These are phyloP conservation scores for Oncopodura yosiiana DNA, from an alignment of 1,140 invertebrate genomes.

Conservation along the genomic window DNA sequence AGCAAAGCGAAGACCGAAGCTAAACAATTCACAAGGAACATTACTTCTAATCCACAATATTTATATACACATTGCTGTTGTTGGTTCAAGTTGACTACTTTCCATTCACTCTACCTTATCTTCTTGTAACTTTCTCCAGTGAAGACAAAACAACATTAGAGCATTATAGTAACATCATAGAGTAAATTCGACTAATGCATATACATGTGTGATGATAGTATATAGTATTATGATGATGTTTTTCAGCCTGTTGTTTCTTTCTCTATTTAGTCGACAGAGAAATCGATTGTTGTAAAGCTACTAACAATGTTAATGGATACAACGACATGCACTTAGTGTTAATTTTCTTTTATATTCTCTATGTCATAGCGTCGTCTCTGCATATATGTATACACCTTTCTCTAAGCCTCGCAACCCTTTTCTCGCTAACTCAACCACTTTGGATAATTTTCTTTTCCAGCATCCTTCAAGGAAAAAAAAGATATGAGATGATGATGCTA, in stretches of 20 bases:
- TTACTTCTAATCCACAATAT: no score
- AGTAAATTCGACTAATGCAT: no score
- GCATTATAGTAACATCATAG: no score
- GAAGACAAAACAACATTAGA: no score
- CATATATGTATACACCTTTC: background rate
- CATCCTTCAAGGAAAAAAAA: background rate
- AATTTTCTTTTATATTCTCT: conserved; percentile 14
- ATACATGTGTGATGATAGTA: no score
- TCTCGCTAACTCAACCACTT: background rate
- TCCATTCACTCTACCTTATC: no score
- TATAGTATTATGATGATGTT: no score
- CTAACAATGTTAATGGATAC: conserved; percentile 18
- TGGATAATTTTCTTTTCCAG: background rate
- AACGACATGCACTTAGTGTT: conserved; percentile 16
- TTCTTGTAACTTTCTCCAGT: no score
- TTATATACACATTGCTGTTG: no score
- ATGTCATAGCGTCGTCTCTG: background rate
- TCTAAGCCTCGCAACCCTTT: background rate
- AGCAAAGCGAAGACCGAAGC: no score
- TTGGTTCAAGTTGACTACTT: no score
- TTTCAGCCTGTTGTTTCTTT: conserved; percentile 14
- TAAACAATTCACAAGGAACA: no score
- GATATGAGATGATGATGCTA: background rate
- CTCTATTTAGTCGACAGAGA: conserved; percentile 8
- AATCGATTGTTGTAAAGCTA: conserved; percentile 6